Conservation (phyloP, 1,140 invertebrate genomes). For the Drosophila sturtevanti region DNA sequence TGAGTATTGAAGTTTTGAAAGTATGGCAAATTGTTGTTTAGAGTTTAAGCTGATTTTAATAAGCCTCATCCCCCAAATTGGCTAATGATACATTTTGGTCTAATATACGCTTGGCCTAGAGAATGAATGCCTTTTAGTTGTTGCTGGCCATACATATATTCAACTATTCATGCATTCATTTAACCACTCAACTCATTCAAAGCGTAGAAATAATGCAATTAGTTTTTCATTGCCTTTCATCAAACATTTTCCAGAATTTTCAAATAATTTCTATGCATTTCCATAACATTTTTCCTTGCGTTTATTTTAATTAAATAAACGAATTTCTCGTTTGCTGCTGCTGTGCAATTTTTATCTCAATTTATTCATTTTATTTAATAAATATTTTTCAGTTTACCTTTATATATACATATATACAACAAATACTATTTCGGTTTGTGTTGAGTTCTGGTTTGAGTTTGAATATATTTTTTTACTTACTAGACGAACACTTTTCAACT, state of each 20-base stretch:
- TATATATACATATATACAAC: no score
- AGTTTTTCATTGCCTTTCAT: neutral
- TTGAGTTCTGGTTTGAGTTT: no score
- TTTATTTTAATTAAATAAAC: slow-evolving; percentile 68
- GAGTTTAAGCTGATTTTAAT: slow-evolving; percentile 12
- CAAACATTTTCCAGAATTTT: neutral
- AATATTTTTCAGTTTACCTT: slow-evolving; percentile 60
- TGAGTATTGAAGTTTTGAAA: no score
- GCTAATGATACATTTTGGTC: neutral
- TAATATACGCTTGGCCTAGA: neutral
- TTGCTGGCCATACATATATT: neutral
- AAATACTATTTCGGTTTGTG: slow-evolving; percentile 10
- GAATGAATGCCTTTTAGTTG: no score
- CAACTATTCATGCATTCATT: neutral
- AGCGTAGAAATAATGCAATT: neutral
- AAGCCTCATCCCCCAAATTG: neutral
- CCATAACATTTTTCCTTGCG: slow-evolving; percentile 42
- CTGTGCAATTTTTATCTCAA: slow-evolving; percentile 43
- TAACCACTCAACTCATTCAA: neutral
- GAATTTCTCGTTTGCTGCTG: slow-evolving; percentile 17
- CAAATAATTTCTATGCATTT: slow-evolving; percentile 3
- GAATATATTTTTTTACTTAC: no score
- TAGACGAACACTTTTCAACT: no score
- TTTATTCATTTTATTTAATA: slow-evolving; percentile 72
- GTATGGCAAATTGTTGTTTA: neutral